A percentile compares a stretch with the other conserved stretches of the same genome.
Conservation (phyloP, 2,888 invertebrate species). For the Anagyrus pseudococci region DNA sequence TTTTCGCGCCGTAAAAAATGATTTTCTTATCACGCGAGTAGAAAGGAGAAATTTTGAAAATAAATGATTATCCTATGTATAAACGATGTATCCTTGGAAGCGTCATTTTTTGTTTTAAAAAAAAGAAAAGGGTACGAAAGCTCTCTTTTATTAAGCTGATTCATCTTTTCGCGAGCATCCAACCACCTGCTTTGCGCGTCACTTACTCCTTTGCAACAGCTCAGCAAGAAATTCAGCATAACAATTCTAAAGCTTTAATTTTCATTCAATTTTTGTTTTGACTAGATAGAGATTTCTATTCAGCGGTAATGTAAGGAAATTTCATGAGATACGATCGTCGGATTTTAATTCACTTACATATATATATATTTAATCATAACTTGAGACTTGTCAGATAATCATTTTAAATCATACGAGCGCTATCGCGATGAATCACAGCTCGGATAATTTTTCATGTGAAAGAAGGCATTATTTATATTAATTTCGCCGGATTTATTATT, state of each 20-base stretch:
- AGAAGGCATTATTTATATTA: not conserved
- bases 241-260: constrained; percentile 29
- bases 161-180: constrained; percentile 25
- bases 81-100: constrained; percentile 1
- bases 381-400: constrained; percentile 26
- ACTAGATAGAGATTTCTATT: constrained; percentile 21
- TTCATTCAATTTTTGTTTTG: constrained; percentile 35
- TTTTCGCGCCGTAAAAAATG: too few relatives aligned
- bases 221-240: constrained; percentile 32
- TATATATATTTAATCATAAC: constrained; percentile 26
- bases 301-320: constrained; percentile 35
- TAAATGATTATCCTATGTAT: too few relatives aligned
- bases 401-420: constrained; percentile 17
- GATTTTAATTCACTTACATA: constrained; percentile 31
- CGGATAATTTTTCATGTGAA: not conserved
- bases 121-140: too few relatives aligned
- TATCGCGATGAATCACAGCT: constrained; percentile 25
- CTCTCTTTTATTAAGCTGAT: constrained; percentile 21
- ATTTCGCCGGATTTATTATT: not conserved
- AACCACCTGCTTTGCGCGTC: constrained; percentile 23
- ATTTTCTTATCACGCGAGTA: too few relatives aligned
- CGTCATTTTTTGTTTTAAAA: constrained; percentile 4
- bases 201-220: constrained; percentile 8
- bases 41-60: too few relatives aligned
- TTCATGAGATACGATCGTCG: constrained; percentile 27